Evolutionary conservation across 2,888 invertebrate genomes (phyloP).

Genomic region (Tenthredo notha): DNA sequence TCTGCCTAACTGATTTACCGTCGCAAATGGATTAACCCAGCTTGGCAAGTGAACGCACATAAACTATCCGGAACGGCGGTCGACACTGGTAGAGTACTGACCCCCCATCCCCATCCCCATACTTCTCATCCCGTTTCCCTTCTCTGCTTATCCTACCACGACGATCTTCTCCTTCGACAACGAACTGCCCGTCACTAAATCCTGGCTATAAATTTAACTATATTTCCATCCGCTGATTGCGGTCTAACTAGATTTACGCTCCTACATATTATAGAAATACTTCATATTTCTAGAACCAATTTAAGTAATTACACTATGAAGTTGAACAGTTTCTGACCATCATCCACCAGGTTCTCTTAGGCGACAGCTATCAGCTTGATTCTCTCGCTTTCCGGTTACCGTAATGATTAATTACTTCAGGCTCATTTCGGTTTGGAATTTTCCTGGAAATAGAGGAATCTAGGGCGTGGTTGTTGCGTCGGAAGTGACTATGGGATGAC

Average conservation of each 20-base stretch:
- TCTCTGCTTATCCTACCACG: slow-evolving; percentile 12
- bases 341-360: not conserved
- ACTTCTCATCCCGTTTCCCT: not conserved
- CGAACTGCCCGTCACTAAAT: slow-evolving; percentile 3
- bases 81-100: slow-evolving; percentile 38
- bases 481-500: not conserved
- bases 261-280: not conserved
- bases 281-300: not conserved
- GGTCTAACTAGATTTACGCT: not conserved
- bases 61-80: slow-evolving; percentile 50
- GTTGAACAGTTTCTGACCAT: not conserved
- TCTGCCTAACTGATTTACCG: slow-evolving; percentile 68
- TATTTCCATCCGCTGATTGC: slow-evolving; percentile 43
- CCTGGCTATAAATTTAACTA: slow-evolving; percentile 41
- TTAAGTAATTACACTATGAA: not conserved
- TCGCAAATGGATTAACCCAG: slow-evolving; percentile 68
- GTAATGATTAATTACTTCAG: slow-evolving; percentile 24
- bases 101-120: not conserved
- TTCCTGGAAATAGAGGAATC: slow-evolving; percentile 1
- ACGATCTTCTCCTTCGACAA: slow-evolving; percentile 38
- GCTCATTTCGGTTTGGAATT: not conserved
- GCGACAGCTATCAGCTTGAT: not conserved
- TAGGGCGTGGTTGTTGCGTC: slow-evolving; percentile 17
- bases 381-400: not conserved
- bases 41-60: slow-evolving; percentile 59